A percentile compares a stretch with the other conserved stretches of the same genome.
phyloP scores from a whole-genome alignment of 2,113 vertebrate genomes.

The Philantomba maxwellii region DNA sequence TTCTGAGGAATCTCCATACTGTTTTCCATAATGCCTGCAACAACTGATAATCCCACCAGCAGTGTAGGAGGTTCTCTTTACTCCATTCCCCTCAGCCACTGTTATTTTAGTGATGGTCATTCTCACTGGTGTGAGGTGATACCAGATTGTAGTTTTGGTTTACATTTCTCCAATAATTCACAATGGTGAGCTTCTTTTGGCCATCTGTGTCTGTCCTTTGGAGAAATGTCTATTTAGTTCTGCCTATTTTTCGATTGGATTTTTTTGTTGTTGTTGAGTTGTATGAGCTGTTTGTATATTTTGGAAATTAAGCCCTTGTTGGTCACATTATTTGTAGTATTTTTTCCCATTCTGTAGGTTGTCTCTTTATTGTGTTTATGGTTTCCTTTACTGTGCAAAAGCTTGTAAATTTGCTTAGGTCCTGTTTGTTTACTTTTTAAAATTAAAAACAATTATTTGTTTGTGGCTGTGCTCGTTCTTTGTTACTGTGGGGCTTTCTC shows the following conservation, averaged over 20 bases:
- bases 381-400: background rate
- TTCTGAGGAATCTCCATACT: no score
- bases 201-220: background rate
- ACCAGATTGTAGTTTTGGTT: background rate
- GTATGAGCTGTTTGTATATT: background rate
- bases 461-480: background rate
- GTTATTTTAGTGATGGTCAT: background rate
- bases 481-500: background rate
- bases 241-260: background rate
- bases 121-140: background rate
- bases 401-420: background rate
- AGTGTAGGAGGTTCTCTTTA: background rate
- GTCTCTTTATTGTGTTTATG: background rate
- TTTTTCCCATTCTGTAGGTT: background rate
- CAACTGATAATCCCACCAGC: background rate
- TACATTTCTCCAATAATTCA: background rate
- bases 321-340: background rate
- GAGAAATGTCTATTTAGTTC: background rate
- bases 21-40: rapidly evolving
- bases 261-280: background rate
- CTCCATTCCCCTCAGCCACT: background rate
- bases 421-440: background rate
- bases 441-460: background rate
- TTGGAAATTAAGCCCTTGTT: background rate
- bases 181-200: background rate